phyloP scores from a whole-genome alignment of 2,113 vertebrate species.

The Noctilio leporinus region DNA sequence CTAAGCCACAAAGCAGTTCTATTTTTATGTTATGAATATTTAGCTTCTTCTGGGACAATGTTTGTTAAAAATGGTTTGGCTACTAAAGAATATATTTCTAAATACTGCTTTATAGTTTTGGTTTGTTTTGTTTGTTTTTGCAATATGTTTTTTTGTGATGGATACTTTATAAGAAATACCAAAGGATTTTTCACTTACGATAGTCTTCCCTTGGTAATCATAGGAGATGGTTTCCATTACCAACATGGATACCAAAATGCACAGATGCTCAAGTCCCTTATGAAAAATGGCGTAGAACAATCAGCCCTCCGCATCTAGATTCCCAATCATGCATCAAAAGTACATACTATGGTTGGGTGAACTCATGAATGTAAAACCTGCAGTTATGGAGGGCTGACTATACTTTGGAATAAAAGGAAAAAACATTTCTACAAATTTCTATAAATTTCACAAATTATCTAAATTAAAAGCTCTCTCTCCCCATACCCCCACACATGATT shows the following conservation, averaged over 20 bases:
- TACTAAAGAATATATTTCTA: neutral
- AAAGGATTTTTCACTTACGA: neutral
- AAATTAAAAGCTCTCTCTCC: neutral
- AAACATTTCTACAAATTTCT: too few species aligned
- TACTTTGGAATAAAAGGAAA: neutral
- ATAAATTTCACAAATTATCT: neutral
- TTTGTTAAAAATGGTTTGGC: neutral
- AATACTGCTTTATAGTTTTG: neutral
- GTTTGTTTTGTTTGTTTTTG: neutral
- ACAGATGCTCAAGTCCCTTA: neutral
- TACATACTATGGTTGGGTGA: neutral
- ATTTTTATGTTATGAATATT: neutral
- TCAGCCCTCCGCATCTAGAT: neutral
- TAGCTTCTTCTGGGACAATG: neutral
- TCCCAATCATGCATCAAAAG: neutral
- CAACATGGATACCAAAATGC: neutral
- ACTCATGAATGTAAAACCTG: neutral
- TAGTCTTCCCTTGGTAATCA: neutral
- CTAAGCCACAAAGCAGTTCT: neutral
- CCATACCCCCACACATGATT: rapidly evolving
- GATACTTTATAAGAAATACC: neutral
- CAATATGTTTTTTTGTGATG: neutral
- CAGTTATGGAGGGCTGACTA: neutral
- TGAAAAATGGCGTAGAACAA: neutral
- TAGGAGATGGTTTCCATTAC: neutral